These are phyloP conservation scores for Archocentrus centrarchus DNA, from an alignment of 2,113 vertebrate genomes.

Conservation along the genomic window DNA sequence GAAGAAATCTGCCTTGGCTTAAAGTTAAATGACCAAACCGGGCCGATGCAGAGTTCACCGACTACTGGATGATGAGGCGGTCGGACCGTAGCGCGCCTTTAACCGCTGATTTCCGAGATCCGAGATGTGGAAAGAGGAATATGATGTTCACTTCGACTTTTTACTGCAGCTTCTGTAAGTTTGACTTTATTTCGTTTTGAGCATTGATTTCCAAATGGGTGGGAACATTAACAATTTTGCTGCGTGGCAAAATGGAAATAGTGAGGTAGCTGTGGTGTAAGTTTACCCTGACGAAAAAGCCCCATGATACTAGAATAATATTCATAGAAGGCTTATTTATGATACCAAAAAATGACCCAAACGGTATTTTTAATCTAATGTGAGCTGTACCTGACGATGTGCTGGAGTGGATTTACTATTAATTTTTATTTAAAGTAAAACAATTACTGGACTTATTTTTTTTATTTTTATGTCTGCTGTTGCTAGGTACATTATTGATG, in stretches of 20 bases:
- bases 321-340: neutral
- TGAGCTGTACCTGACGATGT: neutral
- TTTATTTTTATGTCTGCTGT: neutral
- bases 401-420: neutral
- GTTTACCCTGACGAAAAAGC: neutral
- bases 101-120: conserved; percentile 49
- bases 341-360: neutral
- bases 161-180: conserved; percentile 84
- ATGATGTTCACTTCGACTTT: conserved; percentile 84
- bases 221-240: conserved; percentile 42
- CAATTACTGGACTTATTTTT: neutral
- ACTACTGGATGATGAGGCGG: conserved; percentile 61
- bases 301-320: neutral
- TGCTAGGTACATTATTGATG: neutral
- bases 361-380: neutral
- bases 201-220: conserved; percentile 7
- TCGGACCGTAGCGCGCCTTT: conserved; percentile 49
- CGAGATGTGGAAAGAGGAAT: conserved; percentile 85
- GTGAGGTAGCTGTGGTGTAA: conserved; percentile 21
- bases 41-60: conserved; percentile 53
- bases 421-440: neutral
- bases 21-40: conserved; percentile 2
- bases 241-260: conserved; percentile 66
- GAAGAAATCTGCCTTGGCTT: neutral
- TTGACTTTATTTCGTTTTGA: neutral